Base-by-base conservation (phyloP, 2,888 invertebrate genomes). In the Choristoneura rosaceana region DNA sequence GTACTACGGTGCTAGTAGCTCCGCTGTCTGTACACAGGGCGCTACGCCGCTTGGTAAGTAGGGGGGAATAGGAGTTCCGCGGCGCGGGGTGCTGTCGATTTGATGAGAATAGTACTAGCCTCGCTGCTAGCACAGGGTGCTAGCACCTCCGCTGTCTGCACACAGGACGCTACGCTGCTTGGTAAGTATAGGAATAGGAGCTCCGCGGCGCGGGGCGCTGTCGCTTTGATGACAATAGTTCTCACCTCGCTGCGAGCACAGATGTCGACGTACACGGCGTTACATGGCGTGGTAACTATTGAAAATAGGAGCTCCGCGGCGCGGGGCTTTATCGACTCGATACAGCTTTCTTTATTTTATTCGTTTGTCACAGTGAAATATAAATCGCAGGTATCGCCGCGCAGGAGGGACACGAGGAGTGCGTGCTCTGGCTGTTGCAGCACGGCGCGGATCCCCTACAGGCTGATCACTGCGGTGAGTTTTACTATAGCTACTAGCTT, bases 221-320 rank as follows among this genome's bases (percentile, higher is more conserved):
- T 0, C 98, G 99, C 82, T 95, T 96, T 50, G 95, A 96, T 64
- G 98, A n/a, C n/a, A n/a, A n/a, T n/a, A n/a, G n/a, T 98, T 55
- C 98, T 99, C 77, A 95, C 96, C 73, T 93, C 98, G 52, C 91
- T 98, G 14, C 94, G 99, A 60, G 96, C 96, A 97, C 98, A 17
- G 98, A 98, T 80, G 97, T 98, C 0, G 99, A 99, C 87, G 98
- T 98, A 83, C 99, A 99, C 92, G 99, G 99, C 33, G 99, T 99
- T 62, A 99, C 99, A 14, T 66, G 7, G 5, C 47, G n/a, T 3
- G 12, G 12, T 43, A 43, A 41, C 41, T 41, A 41, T 25, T 25
- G 8, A 2, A 9, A 38, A 47, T 47, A 43, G 43, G 43, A 43
- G 43, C 43, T 10, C 43, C 43, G 43, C 43, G 43, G 9, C 1